These are phyloP conservation scores for Montifringilla adamsi DNA, from an alignment of 2,113 vertebrate genomes.

Conservation along the genomic window DNA sequence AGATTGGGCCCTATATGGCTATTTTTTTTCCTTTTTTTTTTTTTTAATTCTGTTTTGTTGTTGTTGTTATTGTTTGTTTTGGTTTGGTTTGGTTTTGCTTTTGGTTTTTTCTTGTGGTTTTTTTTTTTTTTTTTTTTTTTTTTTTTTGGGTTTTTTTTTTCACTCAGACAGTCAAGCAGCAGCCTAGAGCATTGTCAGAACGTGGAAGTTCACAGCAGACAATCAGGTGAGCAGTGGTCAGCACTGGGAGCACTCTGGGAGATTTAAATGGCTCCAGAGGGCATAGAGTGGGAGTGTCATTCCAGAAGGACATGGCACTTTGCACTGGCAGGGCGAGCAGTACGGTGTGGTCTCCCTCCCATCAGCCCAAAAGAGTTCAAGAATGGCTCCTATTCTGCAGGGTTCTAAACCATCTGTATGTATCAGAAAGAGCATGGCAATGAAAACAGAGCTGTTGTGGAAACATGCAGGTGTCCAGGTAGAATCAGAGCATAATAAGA, in stretches of 20 bases:
- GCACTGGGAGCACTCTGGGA: accelerated
- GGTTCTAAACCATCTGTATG: neutral
- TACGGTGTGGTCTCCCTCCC: accelerated
- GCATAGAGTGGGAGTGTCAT: neutral
- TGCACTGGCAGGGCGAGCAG: accelerated
- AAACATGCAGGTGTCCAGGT: neutral
- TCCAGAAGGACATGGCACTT: neutral
- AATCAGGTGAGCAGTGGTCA: accelerated
- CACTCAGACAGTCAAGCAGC: neutral
- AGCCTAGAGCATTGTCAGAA: neutral
- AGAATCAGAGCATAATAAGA: accelerated
- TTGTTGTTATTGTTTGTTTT: too few species aligned
- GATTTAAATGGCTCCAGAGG: neutral
- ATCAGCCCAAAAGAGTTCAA: neutral
- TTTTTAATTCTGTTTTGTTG: neutral
- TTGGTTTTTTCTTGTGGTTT: too few species aligned
- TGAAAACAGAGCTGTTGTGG: neutral
- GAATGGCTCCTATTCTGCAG: neutral
- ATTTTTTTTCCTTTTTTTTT: neutral
- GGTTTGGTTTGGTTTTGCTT: too few species aligned
- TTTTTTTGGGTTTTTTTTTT: neutral
- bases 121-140: too few species aligned
- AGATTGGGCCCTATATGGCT: neutral
- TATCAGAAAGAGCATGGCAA: neutral
- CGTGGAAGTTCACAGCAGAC: neutral